Conservation (phyloP, 2,113 vertebrate genomes). For the Rutilus rutilus region DNA sequence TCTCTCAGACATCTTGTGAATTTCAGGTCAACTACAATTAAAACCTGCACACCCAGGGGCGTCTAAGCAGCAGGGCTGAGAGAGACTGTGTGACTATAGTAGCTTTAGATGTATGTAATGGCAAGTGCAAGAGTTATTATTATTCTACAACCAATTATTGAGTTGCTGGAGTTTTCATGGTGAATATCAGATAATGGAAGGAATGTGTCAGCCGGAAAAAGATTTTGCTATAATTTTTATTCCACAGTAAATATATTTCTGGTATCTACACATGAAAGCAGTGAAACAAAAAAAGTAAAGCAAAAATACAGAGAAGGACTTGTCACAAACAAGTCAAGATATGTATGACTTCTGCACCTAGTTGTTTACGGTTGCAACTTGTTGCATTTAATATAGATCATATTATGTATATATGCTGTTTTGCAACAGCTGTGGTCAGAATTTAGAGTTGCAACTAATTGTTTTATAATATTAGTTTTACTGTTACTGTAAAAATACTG, state of each 20-base stretch:
- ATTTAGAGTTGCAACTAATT: neutral
- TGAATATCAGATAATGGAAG: neutral
- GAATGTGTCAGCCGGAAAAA: neutral
- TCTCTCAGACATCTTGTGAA: constrained; percentile 60
- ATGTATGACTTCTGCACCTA: neutral
- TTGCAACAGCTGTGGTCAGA: neutral
- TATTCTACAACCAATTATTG: constrained; percentile 8
- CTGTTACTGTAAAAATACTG: neutral
- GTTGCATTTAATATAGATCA: neutral
- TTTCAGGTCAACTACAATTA: constrained; percentile 63
- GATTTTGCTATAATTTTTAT: neutral
- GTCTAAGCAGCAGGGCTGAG: constrained; percentile 56
- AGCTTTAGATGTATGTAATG: constrained; percentile 30
- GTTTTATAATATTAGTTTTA: neutral
- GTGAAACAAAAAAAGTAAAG: neutral
- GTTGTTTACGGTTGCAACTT: neutral
- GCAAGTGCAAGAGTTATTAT: constrained; percentile 27
- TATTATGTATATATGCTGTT: neutral
- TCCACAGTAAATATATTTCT: neutral
- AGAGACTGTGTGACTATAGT: constrained; percentile 39
- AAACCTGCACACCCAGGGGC: constrained; percentile 69
- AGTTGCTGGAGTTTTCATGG: neutral
- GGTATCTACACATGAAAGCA: too few relatives aligned
- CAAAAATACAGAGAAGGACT: neutral
- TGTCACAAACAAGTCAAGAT: neutral